These are phyloP conservation scores for Camptogramma bilineatum DNA, from an alignment of 2,888 invertebrate species.

Conservation along the genomic window DNA sequence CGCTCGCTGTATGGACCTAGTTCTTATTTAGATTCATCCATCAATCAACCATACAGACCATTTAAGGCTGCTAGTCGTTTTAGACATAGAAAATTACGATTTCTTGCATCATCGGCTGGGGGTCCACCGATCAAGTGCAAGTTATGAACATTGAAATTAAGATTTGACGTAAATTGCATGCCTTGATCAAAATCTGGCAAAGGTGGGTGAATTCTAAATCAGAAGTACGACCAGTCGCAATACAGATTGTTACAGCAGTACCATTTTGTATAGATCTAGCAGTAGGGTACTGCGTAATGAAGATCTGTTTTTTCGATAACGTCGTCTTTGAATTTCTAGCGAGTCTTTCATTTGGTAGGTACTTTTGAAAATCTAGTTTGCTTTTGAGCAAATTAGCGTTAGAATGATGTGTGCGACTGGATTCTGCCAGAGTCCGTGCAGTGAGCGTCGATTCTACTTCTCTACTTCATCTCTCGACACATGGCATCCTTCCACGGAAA, in stretches of 20 bases:
- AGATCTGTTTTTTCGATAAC: constrained; percentile 4
- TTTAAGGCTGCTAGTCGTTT: constrained; percentile 11
- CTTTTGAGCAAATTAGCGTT: not conserved
- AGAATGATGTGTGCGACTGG: constrained; percentile 26
- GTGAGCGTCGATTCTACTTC: constrained; percentile 36
- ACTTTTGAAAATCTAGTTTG: not conserved
- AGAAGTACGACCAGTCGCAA: constrained; percentile 14
- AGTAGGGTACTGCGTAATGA: constrained; percentile 25
- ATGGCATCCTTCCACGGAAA: constrained; percentile 44
- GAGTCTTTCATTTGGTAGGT: not conserved
- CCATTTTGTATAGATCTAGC: constrained; percentile 25
- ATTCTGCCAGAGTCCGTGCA: constrained; percentile 24
- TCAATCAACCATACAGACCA: constrained; percentile 12
- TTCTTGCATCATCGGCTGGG: not conserved
- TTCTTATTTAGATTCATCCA: constrained; percentile 30
- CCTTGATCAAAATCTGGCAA: not conserved
- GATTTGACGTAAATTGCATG: not conserved
- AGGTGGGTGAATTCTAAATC: constrained; percentile 22
- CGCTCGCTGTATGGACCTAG: constrained; percentile 34
- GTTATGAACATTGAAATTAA: not conserved
- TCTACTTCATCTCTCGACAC: constrained; percentile 43
- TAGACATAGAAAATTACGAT: constrained; percentile 12
- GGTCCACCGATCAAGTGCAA: not conserved
- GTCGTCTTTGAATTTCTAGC: not conserved
- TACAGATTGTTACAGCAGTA: constrained; percentile 23